Base-by-base conservation (phyloP, 53 echinoderm and acorn worm species). In the Stichopus horrens region DNA sequence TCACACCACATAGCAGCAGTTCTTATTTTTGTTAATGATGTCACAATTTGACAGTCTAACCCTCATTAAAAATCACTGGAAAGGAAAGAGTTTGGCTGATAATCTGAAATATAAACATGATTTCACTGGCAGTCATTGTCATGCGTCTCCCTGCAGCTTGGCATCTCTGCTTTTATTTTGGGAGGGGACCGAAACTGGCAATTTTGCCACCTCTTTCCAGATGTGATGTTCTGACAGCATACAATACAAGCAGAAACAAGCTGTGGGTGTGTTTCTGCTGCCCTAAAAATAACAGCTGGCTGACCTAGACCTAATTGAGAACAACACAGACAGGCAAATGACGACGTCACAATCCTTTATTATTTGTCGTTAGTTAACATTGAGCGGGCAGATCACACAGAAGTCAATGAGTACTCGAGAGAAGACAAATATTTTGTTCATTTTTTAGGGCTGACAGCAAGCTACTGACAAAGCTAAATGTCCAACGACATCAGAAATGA, bases 221-320 rank as follows among this genome's bases (percentile, higher is more conserved):
- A 77, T 10, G 9, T 11, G 71, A 71, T 71, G 71, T 20, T 71
- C 75, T 75, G 9, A 8, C 20, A 74, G 21, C 74, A 23, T 52
- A 20, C 75, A 13, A 21, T 22, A 37, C 75, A 37, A 59, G 1
- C 2, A 11, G 59, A 59, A 59, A 59, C n/a, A n/a, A 20, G 14
- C 57, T 81, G 57, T 58, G 57, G 81, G 57, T 53, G 81, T 56
- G 8, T 57, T 81, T 7, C 71, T 71, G 11, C 22, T 81, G 81
- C 81, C 81, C 81, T 81, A 58, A 81, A 81, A 81, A 55, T 81
- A 81, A 81, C 81, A 81, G 21, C 57, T 56, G 5, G 56, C 21
- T 81, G 81, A 81, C 21, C 81, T 53, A 81, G 81, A 58, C 56
- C 81, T 56, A 81, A 55, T 57, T 81, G 81, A 81, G 20, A 56